Percentiles rank a stretch among this genome's conserved stretches.
Evolutionary conservation across 1,140 invertebrate species (phyloP).

Genomic region (Lepidurus arcticus): DNA sequence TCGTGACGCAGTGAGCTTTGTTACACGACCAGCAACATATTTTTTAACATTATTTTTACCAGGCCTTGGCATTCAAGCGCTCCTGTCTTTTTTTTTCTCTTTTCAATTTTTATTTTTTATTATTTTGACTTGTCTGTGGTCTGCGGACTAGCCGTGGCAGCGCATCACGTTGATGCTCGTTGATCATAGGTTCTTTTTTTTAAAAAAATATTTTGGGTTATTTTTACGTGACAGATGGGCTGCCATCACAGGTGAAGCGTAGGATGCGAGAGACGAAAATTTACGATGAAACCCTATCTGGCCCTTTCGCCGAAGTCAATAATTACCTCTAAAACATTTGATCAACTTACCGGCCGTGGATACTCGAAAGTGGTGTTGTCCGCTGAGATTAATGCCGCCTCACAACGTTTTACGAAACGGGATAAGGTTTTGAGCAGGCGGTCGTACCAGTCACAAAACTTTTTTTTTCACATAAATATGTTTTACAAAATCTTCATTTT

Average conservation of each 20-base stretch:
- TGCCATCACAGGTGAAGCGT: conserved; percentile 17
- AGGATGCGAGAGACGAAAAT: conserved; percentile 5
- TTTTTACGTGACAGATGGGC: conserved; percentile 9
- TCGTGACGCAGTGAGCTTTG: conserved; percentile 13
- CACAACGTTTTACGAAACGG: not conserved
- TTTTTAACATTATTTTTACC: not conserved
- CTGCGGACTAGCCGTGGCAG: not conserved
- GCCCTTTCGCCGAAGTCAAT: not conserved
- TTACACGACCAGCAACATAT: not conserved
- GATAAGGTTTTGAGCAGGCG: not conserved
- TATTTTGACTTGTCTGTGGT: not conserved
- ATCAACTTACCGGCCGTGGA: not conserved
- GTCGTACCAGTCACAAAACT: not conserved
- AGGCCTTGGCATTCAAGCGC: not conserved
- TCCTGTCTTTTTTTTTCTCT: not conserved
- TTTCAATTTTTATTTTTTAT: not conserved
- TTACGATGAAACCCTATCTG: conserved; percentile 12
- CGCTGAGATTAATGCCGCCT: not conserved
- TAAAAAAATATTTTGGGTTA: not conserved
- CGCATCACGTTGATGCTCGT: conserved; percentile 1
- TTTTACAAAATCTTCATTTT: not conserved
- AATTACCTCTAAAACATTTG: not conserved
- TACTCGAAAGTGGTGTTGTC: not conserved
- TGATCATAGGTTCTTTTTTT: conserved; percentile 5
- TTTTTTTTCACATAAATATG: not conserved